Evolutionary conservation across 2,888 invertebrate species (phyloP).

Genomic region (Tetragonisca angustula): DNA sequence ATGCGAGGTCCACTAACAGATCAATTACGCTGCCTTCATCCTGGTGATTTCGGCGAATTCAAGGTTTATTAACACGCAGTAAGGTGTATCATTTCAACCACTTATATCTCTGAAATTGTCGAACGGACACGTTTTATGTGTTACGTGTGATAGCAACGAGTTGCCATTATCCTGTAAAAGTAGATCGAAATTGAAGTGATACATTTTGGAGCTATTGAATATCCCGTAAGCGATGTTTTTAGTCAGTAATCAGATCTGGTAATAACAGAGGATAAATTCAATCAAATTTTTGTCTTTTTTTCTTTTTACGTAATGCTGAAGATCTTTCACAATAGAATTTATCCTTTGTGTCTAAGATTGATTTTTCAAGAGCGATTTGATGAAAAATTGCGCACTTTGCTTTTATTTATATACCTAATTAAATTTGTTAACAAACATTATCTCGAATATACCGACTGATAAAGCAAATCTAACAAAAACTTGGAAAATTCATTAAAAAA

Average conservation of each 20-base stretch:
- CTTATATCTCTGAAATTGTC: background rate
- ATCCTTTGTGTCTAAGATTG: background rate
- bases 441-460: no score
- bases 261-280: background rate
- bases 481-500: background rate
- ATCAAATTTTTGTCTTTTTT: background rate
- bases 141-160: background rate
- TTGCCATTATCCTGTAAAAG: background rate
- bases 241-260: background rate
- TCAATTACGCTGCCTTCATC: background rate
- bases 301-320: no score
- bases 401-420: background rate
- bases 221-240: background rate
- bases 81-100: background rate
- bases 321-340: background rate
- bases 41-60: background rate
- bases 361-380: background rate
- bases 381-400: background rate
- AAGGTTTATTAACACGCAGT: conserved; percentile 1
- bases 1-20: background rate
- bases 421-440: no score
- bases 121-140: background rate
- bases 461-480: background rate
- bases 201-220: background rate
- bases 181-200: background rate